Evolutionary conservation across 2,113 vertebrate genomes (phyloP).

Genomic region (Eptesicus fuscus): DNA sequence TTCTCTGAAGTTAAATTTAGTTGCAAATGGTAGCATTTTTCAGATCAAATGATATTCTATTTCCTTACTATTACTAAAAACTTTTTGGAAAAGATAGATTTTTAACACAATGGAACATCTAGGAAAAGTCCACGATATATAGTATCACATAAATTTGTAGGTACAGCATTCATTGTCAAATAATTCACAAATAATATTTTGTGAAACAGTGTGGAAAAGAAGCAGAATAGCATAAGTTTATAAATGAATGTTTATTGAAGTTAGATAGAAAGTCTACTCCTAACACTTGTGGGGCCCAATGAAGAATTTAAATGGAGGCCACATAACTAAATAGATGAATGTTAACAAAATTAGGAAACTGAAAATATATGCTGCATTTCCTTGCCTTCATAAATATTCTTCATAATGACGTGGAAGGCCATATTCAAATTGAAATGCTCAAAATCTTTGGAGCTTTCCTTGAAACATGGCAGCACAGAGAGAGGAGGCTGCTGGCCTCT

Average conservation of each 20-base stretch:
- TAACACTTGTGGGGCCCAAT: background rate
- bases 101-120: background rate
- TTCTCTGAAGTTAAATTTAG: constrained; percentile 46
- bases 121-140: background rate
- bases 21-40: constrained; percentile 58
- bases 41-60: constrained; percentile 27
- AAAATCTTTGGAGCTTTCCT: background rate
- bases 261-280: background rate
- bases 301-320: background rate
- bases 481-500: background rate
- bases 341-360: background rate
- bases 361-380: background rate
- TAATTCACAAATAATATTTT: constrained; percentile 7
- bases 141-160: background rate
- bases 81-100: background rate
- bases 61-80: constrained; percentile 33
- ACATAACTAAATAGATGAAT: background rate
- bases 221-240: background rate
- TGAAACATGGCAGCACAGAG: background rate
- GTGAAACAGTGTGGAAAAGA: background rate
- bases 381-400: background rate
- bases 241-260: background rate
- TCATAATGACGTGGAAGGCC: background rate
- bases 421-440: background rate
- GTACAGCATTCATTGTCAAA: background rate